Evolutionary conservation across 2,888 invertebrate species (phyloP).

Genomic region (Coenonympha glycerion): DNA sequence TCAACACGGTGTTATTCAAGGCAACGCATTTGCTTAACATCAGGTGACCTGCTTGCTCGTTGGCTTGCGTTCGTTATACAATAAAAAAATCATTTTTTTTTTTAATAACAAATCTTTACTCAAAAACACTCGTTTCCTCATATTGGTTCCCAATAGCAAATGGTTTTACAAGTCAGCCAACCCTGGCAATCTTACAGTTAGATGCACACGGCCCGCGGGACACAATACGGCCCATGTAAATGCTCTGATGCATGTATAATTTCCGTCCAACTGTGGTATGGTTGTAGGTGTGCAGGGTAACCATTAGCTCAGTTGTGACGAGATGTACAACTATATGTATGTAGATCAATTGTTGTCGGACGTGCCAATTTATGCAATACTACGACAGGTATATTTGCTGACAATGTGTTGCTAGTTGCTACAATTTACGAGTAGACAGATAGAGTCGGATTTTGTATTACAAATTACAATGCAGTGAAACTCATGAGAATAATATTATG

Average conservation of each 20-base stretch:
- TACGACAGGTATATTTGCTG: slow-evolving; percentile 21
- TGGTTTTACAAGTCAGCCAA: not conserved
- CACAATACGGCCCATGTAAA: slow-evolving; percentile 50
- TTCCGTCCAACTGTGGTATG: slow-evolving; percentile 40
- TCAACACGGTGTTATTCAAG: no score
- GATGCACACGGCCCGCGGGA: slow-evolving; percentile 39
- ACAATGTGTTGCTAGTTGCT: slow-evolving; percentile 9
- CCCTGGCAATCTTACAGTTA: slow-evolving; percentile 36
- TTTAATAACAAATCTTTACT: no score
- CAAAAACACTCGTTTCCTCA: no score
- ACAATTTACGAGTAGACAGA: slow-evolving; percentile 1
- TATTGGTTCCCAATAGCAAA: no score
- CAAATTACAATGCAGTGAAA: not conserved
- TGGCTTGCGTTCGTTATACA: no score
- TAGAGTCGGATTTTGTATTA: not conserved
- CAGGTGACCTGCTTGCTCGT: no score
- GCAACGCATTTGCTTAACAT: no score
- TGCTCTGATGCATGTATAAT: slow-evolving; percentile 42
- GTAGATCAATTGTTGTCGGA: slow-evolving; percentile 18
- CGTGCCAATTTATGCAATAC: slow-evolving; percentile 17
- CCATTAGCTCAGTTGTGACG: no score
- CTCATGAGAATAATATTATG: not conserved
- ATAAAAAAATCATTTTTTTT: no score
- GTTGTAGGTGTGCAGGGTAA: no score
- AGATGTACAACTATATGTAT: no score